Conservation (phyloP, 2,797 vertebrate genomes). For the Delichon dasypus region DNA sequence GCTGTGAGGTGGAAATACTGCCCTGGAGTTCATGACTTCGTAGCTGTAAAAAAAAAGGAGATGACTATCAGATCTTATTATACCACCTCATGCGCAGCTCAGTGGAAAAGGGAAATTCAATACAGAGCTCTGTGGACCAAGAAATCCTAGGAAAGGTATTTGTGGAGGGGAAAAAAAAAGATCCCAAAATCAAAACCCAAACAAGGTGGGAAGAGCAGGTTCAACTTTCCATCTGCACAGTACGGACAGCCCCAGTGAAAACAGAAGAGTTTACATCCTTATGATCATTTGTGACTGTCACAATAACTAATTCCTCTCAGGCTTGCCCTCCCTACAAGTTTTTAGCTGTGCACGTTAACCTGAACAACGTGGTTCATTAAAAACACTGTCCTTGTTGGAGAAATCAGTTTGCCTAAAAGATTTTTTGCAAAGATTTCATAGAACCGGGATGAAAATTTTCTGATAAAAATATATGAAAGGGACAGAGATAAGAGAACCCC, state of each 20-base stretch:
- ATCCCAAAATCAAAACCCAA: not conserved
- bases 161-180: not conserved
- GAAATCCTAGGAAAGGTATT: not conserved
- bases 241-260: not conserved
- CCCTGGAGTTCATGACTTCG: slow-evolving; percentile 19
- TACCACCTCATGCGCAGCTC: not conserved
- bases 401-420: not conserved
- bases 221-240: not conserved
- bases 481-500: not conserved
- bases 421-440: not conserved
- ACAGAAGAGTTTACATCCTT: not conserved
- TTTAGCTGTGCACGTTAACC: not conserved
- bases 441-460: not conserved
- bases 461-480: not conserved
- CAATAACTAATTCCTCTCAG: not conserved
- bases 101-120: not conserved
- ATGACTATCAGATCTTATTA: slow-evolving; percentile 8
- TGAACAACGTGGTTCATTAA: not conserved
- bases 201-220: not conserved
- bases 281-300: not conserved
- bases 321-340: not conserved
- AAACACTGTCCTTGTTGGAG: not conserved
- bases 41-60: slow-evolving; percentile 15
- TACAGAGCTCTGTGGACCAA: not conserved
- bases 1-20: slow-evolving; percentile 53